Conservation (phyloP, 2,888 invertebrate species). For the Muschampia plurimacula region DNA sequence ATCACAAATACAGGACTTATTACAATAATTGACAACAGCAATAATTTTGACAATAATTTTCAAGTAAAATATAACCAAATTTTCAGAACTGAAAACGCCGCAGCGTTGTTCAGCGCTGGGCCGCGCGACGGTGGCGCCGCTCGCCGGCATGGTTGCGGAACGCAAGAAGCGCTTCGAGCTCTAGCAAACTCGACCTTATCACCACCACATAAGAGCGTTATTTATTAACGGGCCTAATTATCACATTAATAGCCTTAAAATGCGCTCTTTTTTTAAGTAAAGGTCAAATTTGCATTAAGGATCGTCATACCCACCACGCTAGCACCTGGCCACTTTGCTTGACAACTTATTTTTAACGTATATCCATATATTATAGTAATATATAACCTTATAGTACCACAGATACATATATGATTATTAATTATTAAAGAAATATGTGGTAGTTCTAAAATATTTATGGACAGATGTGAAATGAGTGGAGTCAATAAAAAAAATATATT, state of each 20-base stretch:
- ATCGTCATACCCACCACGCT: slow-evolving; percentile 57
- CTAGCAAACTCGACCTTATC: slow-evolving; percentile 46
- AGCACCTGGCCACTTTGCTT: slow-evolving; percentile 60
- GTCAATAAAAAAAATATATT: neutral
- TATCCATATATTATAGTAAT: slow-evolving; percentile 40
- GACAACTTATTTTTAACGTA: neutral
- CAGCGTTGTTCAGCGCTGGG: slow-evolving; percentile 49
- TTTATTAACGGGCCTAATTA: slow-evolving; percentile 10
- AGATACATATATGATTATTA: slow-evolving; percentile 31
- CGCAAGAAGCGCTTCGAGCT: slow-evolving; percentile 89
- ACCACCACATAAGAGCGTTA: neutral
- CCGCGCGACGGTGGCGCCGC: slow-evolving; percentile 78
- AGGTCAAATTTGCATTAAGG: slow-evolving; percentile 1
- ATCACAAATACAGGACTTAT: too few species aligned
- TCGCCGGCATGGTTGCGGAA: slow-evolving; percentile 90
- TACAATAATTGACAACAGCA: too few species aligned
- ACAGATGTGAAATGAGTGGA: neutral
- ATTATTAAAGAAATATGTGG: slow-evolving; percentile 24
- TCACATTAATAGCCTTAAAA: neutral
- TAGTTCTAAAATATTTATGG: slow-evolving; percentile 27
- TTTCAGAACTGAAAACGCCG: slow-evolving; percentile 35
- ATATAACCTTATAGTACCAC: slow-evolving; percentile 33
- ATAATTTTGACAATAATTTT: too few species aligned
- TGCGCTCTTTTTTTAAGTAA: neutral
- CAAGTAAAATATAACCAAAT: neutral